Conservation (phyloP, 1,140 invertebrate genomes). For the Drosophila melanogaster region DNA sequence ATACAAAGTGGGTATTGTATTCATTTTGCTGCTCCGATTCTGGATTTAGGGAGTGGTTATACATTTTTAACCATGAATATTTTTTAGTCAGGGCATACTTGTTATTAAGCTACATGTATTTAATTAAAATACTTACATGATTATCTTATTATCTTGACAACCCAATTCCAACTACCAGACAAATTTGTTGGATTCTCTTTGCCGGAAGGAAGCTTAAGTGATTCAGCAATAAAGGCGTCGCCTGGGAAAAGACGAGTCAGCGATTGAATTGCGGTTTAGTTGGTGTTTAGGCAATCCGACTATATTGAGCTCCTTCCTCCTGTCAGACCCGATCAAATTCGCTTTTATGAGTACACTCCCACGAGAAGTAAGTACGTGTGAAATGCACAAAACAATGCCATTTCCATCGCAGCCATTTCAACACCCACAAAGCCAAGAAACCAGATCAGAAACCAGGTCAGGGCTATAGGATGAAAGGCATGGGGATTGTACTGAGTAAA, state of each 20-base stretch:
- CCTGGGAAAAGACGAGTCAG: neutral
- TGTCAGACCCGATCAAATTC: conserved; percentile 60
- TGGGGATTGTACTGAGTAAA: conserved; percentile 40
- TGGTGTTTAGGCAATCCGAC: conserved; percentile 47
- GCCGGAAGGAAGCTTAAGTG: neutral
- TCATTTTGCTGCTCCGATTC: neutral
- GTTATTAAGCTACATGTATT: neutral
- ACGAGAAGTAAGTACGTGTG: conserved; percentile 58
- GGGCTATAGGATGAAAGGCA: neutral
- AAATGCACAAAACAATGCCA: conserved; percentile 53
- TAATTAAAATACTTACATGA: neutral
- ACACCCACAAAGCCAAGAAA: conserved; percentile 16
- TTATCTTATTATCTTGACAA: neutral
- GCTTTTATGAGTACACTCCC: conserved; percentile 48
- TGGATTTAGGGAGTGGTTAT: neutral
- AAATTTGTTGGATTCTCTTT: neutral
- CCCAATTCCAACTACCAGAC: neutral
- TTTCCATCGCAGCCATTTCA: conserved; percentile 16
- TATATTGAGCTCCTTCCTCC: conserved; percentile 14
- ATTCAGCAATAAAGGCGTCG: neutral
- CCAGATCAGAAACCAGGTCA: neutral
- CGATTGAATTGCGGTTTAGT: conserved; percentile 70
- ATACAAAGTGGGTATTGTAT: neutral
- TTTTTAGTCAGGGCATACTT: neutral
- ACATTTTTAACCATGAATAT: neutral